Evolutionary conservation across 2,113 vertebrate genomes (phyloP).

Genomic region (Rhodinocichla rosea): DNA sequence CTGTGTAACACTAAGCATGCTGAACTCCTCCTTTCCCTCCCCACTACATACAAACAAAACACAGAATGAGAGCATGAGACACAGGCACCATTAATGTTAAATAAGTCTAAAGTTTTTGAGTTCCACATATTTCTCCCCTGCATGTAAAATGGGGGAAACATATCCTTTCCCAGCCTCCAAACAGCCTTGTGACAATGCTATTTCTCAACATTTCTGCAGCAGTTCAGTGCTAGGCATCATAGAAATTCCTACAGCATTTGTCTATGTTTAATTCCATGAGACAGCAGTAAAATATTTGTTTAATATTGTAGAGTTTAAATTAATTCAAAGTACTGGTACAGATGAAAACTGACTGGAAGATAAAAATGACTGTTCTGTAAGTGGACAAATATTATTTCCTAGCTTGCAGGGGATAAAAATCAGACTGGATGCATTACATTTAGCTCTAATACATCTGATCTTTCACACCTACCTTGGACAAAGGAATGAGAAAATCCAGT

Average conservation of each 20-base stretch:
- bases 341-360: neutral
- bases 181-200: neutral
- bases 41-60: neutral
- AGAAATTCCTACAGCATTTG: neutral
- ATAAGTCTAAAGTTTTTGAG: neutral
- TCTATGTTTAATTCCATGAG: neutral
- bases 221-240: neutral
- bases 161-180: neutral
- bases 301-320: neutral
- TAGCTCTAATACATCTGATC: neutral
- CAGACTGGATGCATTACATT: neutral
- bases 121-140: neutral
- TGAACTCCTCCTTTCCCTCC: neutral
- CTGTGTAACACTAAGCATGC: neutral
- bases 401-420: neutral
- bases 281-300: neutral
- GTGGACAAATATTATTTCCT: neutral
- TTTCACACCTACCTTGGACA: slow-evolving; percentile 87
- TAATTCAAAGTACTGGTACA: neutral
- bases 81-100: neutral
- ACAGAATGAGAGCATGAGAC: neutral
- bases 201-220: neutral
- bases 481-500: slow-evolving; percentile 94
- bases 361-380: neutral
- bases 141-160: neutral